Evolutionary conservation across 2,888 invertebrate species (phyloP).

Genomic region (Drosophila algonquin): DNA sequence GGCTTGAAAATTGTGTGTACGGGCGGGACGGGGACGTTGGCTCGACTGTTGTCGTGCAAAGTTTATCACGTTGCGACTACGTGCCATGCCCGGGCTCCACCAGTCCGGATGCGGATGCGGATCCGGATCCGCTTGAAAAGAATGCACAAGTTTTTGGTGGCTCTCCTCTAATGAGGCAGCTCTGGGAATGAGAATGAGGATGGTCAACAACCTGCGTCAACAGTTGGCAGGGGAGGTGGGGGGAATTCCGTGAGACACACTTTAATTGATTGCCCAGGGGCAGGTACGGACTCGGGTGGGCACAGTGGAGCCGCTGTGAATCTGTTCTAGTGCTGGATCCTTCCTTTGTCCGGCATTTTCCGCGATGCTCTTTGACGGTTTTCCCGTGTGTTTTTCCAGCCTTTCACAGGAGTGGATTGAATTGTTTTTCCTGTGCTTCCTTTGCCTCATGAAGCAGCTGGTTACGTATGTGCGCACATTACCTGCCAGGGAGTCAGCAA

Average conservation of each 20-base stretch:
- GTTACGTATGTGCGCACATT: neutral
- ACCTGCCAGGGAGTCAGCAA: no score
- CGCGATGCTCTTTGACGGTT: no score
- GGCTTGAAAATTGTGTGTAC: slow-evolving; percentile 36
- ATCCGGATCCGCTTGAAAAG: neutral
- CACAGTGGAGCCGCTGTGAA: neutral
- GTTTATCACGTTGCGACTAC: slow-evolving; percentile 70
- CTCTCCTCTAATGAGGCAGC: slow-evolving; percentile 56
- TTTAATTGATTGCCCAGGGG: slow-evolving; percentile 68
- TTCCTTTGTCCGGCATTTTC: no score
- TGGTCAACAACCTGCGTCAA: neutral
- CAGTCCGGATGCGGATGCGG: neutral
- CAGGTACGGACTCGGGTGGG: neutral
- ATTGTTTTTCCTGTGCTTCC: neutral
- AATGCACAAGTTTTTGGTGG: slow-evolving; percentile 27
- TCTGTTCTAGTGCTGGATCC: neutral
- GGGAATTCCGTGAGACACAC: slow-evolving; percentile 68
- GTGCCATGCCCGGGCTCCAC: slow-evolving; percentile 37
- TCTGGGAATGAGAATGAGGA: no score
- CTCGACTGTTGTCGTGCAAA: slow-evolving; percentile 34
- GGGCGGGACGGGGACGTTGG: no score
- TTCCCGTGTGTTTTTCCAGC: no score
- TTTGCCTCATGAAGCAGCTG: slow-evolving; percentile 8
- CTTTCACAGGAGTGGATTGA: neutral
- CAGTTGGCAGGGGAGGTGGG: neutral